These are phyloP conservation scores for Notodonta ziczac DNA, from an alignment of 2,888 invertebrate species.

Conservation along the genomic window DNA sequence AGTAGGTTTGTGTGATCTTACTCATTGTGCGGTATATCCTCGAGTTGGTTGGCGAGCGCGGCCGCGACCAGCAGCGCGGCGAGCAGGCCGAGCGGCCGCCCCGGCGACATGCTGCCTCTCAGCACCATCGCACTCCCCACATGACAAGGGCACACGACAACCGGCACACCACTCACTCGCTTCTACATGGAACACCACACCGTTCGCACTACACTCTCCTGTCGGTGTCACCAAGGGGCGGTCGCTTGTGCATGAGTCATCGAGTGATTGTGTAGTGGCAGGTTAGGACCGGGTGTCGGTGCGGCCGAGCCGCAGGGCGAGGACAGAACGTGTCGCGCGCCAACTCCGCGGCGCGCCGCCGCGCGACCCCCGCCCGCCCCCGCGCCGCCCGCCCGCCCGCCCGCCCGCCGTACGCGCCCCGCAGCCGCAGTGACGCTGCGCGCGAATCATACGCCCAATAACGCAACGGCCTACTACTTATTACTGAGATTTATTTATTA, in stretches of 20 bases:
- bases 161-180: constrained; percentile 59
- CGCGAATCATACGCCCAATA: constrained; percentile 83
- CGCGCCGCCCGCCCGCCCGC: constrained; percentile 45
- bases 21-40: constrained; percentile 96
- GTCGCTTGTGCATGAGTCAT: constrained; percentile 63
- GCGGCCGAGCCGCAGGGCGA: constrained; percentile 64
- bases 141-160: constrained; percentile 67
- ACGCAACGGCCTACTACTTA: constrained; percentile 76
- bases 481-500: constrained; percentile 79
- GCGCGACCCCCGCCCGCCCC: constrained; percentile 48
- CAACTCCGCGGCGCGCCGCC: constrained; percentile 47
- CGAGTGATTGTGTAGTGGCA: constrained; percentile 53
- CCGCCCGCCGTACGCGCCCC: constrained; percentile 46
- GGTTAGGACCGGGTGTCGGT: constrained; percentile 52
- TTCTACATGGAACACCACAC: constrained; percentile 61
- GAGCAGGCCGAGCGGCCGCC: constrained; percentile 63
- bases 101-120: constrained; percentile 66
- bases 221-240: constrained; percentile 58
- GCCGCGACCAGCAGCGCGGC: constrained; percentile 64
- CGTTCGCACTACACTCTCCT: constrained; percentile 62
- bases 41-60: constrained; percentile 90
- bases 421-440: constrained; percentile 81
- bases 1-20: constrained; percentile 78
- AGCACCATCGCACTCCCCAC: constrained; percentile 72
- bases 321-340: constrained; percentile 60